Base-by-base conservation (phyloP, 2,113 vertebrate species). In the Rhombomys opimus region DNA sequence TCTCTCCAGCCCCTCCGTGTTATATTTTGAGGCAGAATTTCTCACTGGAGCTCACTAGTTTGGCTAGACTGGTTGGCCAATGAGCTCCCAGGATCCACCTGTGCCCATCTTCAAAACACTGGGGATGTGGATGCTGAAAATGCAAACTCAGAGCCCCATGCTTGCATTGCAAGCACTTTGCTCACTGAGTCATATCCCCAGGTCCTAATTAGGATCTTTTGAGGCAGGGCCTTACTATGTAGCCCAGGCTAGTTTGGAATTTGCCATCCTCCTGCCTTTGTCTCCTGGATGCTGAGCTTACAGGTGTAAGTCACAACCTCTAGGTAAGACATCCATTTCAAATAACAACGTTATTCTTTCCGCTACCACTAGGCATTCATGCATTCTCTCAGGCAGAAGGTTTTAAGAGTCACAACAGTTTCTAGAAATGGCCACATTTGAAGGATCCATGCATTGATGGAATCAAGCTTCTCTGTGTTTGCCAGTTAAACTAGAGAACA, bases 391-490 rank as follows among this genome's bases (percentile, higher is more conserved):
- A 23, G 63, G 38, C 7, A 25, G 61, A 38, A 88, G 38, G 13
- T n/a, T 93, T 7, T 32, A 32, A 52, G 46, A 50, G 59, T 87
- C 87, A 75, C 75, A 54, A 50, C 54, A 80, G 73, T 11, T 91
- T 76, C 68, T 22, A 90, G 38, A 87, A 96, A 86, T 38, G 17
- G 27, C 54, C 50, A 86, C 38, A 57, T 75, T 94, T 89, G 72
- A 73, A 86, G 54, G 65, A 86, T 61, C 72, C n/a, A 3, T 22
- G 30, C 68, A 41, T 87, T 77, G 59, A 92, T 20, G 63, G 61
- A 93, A 95, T 67, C 86, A 77, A 80, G 57, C 23, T 88, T 80
- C 72, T 95, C 80, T 88, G 32, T 93, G 76, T 85, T 94, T 90
- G 32, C 32, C 27, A 86, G 67, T 81, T 76, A 63, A 96, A 88